A percentile compares a stretch with the other conserved stretches of the same genome.
These are phyloP conservation scores for Chaetodon trifascialis DNA, from an alignment of 2,113 vertebrate genomes.

Conservation along the genomic window DNA sequence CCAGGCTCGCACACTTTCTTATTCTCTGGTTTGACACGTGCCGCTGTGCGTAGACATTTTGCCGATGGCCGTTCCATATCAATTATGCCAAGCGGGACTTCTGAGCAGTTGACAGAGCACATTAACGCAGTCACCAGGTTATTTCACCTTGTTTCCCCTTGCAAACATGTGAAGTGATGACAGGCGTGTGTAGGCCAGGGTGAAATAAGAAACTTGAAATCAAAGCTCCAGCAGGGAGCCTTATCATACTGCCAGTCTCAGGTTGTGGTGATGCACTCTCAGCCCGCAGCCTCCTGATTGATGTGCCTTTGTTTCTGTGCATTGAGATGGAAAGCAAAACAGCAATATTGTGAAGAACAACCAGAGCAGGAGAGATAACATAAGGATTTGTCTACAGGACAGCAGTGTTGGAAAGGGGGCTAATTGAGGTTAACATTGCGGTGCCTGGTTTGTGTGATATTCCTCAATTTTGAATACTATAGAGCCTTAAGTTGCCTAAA, in stretches of 20 bases:
- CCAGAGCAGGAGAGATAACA: background rate
- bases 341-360: conserved; percentile 55
- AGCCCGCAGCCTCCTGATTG: conserved; percentile 61
- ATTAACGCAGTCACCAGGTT: conserved; percentile 30
- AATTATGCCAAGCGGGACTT: conserved; percentile 13
- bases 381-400: background rate
- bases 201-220: conserved; percentile 37
- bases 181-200: conserved; percentile 1
- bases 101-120: conserved; percentile 11
- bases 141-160: conserved; percentile 18
- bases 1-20: background rate
- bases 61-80: background rate
- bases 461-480: background rate
- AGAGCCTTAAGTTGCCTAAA: background rate
- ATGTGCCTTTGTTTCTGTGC: conserved; percentile 42
- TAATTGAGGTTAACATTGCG: background rate
- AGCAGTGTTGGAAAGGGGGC: background rate
- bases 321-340: conserved; percentile 46
- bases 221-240: conserved; percentile 45
- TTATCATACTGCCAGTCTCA: conserved; percentile 36
- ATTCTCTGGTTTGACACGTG: background rate
- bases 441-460: background rate
- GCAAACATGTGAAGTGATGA: conserved; percentile 19
- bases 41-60: conserved; percentile 7
- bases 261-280: conserved; percentile 49